Evolutionary conservation across 2,888 invertebrate species (phyloP).

Genomic region (Drosophila flavopinicola): DNA sequence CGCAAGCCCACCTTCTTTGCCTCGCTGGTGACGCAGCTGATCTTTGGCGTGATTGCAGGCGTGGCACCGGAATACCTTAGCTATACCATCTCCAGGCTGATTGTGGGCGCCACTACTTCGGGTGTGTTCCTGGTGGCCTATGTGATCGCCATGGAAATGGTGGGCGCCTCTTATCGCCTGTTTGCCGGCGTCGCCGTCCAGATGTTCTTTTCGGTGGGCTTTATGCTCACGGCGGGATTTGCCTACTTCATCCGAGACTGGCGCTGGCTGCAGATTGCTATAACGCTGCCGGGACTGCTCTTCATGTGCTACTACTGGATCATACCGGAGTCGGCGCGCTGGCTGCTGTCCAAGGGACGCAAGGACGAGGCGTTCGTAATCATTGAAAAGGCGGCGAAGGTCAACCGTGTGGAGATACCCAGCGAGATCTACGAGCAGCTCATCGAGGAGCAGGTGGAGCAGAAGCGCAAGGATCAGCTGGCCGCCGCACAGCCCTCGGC

Average conservation of each 20-base stretch:
- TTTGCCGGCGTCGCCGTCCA: constrained; percentile 90
- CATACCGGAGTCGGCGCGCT: constrained; percentile 90
- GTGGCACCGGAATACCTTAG: constrained; percentile 89
- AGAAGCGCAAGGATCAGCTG: constrained; percentile 69
- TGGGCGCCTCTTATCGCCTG: constrained; percentile 88
- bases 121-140: constrained; percentile 92
- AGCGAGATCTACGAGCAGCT: constrained; percentile 86
- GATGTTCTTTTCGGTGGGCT: constrained; percentile 90
- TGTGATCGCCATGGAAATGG: constrained; percentile 91
- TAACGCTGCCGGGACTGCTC: constrained; percentile 88
- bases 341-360: constrained; percentile 88
- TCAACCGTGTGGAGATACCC: constrained; percentile 87
- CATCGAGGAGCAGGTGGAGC: constrained; percentile 84
- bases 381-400: constrained; percentile 87
- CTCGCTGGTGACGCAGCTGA: constrained; percentile 88
- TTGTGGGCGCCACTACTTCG: constrained; percentile 90
- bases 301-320: constrained; percentile 91
- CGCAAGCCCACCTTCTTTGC: constrained; percentile 90
- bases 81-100: constrained; percentile 88
- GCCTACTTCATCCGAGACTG: constrained; percentile 89
- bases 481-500: constrained; percentile 83
- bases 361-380: constrained; percentile 87
- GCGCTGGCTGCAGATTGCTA: constrained; percentile 89
- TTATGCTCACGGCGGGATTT: constrained; percentile 88
- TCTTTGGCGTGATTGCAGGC: constrained; percentile 88